Evolutionary conservation across 2,113 vertebrate species (phyloP), one percentile per base, ranked within the genome.

Genomic region (Castor canadensis): DNA sequence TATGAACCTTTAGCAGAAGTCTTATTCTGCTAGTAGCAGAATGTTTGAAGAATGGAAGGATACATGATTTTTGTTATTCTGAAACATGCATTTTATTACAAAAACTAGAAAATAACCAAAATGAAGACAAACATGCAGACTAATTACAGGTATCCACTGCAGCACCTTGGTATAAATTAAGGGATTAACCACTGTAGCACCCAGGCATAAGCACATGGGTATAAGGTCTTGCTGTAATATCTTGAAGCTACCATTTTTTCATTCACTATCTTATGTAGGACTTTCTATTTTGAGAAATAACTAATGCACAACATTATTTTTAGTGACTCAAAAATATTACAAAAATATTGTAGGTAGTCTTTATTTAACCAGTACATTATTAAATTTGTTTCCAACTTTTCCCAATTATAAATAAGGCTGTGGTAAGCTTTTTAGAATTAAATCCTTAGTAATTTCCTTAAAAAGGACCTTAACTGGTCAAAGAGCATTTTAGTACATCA

Each of bases 381-480:
- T 87, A 22, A 17, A 69, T 91, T 89, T 86, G 19, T 67, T 95
- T 60, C 10, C 19, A 80, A 0, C 83, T 80, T 86, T 87, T 72
- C 26, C 9, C 24, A 72, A 24, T 89, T 72, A 43, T 71, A 72
- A 67, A 40, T 67, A 83, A 66, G 80, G 35, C 75, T 69, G 5
- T 75, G 73, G 22, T 80, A 81, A 69, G 9, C n/a, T 13, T 89
- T 95, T 81, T 95, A 69, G 38, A 80, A 10, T 89, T 92, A 79
- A 58, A 58, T 81, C 26, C 30, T 85, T 95, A 89, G 69, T 73
- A 75, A 62, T 80, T 81, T 89, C 26, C n/a, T 62, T 89, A 1
- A 16, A 17, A 92, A 85, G 40, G n/a, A 13, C 43, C 69, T 89
- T 66, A 84, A 83, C 91, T 30, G 13, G 28, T 87, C 26, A 80